These are phyloP conservation scores for Perca fluviatilis DNA, from an alignment of 2,113 vertebrate species.

Conservation along the genomic window DNA sequence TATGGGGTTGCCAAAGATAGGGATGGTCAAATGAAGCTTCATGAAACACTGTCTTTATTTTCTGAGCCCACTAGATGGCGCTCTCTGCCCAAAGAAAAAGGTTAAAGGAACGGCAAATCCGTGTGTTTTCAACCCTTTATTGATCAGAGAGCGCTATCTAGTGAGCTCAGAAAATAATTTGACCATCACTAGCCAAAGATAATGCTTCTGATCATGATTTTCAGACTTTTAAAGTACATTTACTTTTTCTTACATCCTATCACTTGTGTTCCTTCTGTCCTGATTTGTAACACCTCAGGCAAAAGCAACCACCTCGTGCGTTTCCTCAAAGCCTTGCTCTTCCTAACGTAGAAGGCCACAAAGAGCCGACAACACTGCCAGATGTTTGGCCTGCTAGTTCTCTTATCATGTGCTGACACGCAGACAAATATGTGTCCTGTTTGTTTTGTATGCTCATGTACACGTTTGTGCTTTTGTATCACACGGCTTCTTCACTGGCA, in stretches of 20 bases:
- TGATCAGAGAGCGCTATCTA: no score
- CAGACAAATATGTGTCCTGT: background rate
- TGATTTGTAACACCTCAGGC: background rate
- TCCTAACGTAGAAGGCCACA: background rate
- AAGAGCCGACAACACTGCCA: background rate
- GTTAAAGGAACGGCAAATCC: no score
- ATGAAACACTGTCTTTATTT: no score
- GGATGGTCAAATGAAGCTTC: no score
- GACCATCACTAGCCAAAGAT: background rate
- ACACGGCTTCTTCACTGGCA: background rate
- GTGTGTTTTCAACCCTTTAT: no score
- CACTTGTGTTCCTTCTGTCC: background rate
- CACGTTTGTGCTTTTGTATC: background rate
- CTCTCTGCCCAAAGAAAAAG: no score
- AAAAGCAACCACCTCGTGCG: no score
- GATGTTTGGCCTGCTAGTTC: background rate
- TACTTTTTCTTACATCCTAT: background rate
- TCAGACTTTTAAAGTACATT: background rate
- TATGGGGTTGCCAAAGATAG: no score
- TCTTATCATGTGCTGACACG: background rate
- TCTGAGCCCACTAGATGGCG: no score
- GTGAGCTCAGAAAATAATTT: no score
- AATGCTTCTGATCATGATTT: background rate
- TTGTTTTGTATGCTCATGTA: background rate
- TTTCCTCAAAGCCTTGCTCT: background rate